A percentile compares a stretch with the other conserved stretches of the same genome.
Conservation (phyloP, 2,113 vertebrate genomes). For the Scomber japonicus region DNA sequence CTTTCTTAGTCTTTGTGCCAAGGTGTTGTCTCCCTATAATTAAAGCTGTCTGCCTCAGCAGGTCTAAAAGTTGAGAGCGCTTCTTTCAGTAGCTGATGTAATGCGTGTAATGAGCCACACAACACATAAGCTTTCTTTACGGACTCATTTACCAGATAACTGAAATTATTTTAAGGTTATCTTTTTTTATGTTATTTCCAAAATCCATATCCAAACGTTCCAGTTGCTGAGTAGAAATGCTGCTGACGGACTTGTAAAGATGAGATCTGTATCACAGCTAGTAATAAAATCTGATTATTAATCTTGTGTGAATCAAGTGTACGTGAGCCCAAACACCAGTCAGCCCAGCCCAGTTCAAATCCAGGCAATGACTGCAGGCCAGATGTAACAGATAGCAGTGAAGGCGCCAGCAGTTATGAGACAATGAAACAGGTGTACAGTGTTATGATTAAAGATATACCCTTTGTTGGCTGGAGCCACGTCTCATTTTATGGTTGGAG, state of each 20-base stretch:
- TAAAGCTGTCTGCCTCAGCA: constrained; percentile 46
- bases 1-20: constrained; percentile 23
- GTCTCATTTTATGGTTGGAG: constrained; percentile 4
- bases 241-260: background rate
- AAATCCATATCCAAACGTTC: background rate
- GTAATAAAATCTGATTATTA: constrained; percentile 28
- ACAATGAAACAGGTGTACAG: constrained; percentile 55
- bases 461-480: background rate
- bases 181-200: background rate
- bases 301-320: constrained; percentile 21
- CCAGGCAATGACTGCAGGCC: constrained; percentile 23
- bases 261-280: background rate
- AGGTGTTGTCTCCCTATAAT: constrained; percentile 45
- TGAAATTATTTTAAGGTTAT: constrained; percentile 1
- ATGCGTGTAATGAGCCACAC: background rate
- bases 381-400: constrained; percentile 24
- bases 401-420: constrained; percentile 35
- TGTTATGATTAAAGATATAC: constrained; percentile 10
- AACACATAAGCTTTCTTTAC: background rate
- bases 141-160: background rate
- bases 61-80: constrained; percentile 3
- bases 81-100: background rate
- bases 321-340: background rate
- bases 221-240: background rate
- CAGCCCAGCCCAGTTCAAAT: background rate